phyloP scores from a whole-genome alignment of 1,140 invertebrate genomes.

The Dendrolimus kikuchii region DNA sequence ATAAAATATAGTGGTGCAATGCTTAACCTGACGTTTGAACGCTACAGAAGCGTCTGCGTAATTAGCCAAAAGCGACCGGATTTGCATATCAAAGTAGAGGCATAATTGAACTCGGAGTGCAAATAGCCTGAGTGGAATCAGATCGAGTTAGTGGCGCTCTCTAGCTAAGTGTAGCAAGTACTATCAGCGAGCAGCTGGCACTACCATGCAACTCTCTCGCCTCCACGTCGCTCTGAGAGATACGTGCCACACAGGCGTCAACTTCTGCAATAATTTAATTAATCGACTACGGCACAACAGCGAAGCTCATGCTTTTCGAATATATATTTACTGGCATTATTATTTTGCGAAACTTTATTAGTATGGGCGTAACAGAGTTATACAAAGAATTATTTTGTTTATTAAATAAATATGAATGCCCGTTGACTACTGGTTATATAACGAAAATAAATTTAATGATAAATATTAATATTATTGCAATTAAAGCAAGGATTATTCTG shows the following conservation, averaged over 20 bases:
- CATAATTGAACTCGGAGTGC: constrained; percentile 63
- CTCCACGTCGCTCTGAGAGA: constrained; percentile 16
- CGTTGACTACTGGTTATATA: too few relatives aligned
- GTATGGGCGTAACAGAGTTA: constrained; percentile 25
- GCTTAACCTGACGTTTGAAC: constrained; percentile 42
- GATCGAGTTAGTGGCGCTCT: constrained; percentile 59
- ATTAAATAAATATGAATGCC: too few relatives aligned
- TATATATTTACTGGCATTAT: constrained; percentile 62
- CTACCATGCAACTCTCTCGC: constrained; percentile 9
- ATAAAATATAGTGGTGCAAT: constrained; percentile 1
- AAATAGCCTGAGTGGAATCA: constrained; percentile 64
- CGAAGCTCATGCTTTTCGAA: constrained; percentile 49
- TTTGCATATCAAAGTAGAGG: constrained; percentile 68
- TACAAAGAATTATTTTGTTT: not conserved
- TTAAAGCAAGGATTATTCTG: too few relatives aligned
- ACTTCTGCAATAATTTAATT: constrained; percentile 60
- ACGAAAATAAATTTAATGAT: too few relatives aligned
- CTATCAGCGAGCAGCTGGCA: constrained; percentile 12
- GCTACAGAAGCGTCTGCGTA: constrained; percentile 55
- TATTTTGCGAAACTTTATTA: constrained; percentile 52
- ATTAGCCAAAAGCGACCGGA: constrained; percentile 62
- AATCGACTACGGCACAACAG: constrained; percentile 51
- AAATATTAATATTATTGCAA: too few relatives aligned
- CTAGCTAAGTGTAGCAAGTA: constrained; percentile 40
- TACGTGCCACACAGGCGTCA: constrained; percentile 23